Percentiles rank a stretch among this genome's conserved stretches.
Evolutionary conservation across 2,888 invertebrate species (phyloP).

Genomic region (Cynaeus angustus): DNA sequence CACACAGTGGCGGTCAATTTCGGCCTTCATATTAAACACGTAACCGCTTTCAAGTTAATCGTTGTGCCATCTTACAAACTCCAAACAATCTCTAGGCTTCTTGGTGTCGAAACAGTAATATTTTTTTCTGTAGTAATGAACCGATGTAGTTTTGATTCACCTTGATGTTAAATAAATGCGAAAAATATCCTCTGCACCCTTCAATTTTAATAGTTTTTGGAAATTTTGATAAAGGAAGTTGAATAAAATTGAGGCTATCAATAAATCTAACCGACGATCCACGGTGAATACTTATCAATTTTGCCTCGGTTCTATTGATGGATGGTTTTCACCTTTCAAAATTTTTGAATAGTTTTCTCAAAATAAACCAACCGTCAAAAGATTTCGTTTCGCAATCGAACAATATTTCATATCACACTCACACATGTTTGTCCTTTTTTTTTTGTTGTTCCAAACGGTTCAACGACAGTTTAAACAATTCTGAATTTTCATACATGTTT

Average conservation of each 20-base stretch:
- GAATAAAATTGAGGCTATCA: slow-evolving; percentile 29
- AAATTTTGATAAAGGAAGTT: slow-evolving; percentile 15
- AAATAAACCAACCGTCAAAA: slow-evolving; percentile 21
- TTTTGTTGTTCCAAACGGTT: no score
- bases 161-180: slow-evolving; percentile 1
- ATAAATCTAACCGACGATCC: slow-evolving; percentile 8
- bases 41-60: not conserved
- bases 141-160: slow-evolving; percentile 20
- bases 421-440: no score
- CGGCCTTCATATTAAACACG: slow-evolving; percentile 44
- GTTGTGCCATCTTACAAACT: not conserved
- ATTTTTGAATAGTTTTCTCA: not conserved
- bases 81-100: no score
- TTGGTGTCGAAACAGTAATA: no score
- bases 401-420: slow-evolving; percentile 24
- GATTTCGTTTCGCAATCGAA: slow-evolving; percentile 27
- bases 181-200: slow-evolving; percentile 12
- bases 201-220: slow-evolving; percentile 4
- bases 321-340: not conserved
- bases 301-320: not conserved
- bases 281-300: slow-evolving; percentile 9
- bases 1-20: slow-evolving; percentile 45
- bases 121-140: no score
- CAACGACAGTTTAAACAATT: slow-evolving; percentile 26
- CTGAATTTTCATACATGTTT: no score